Evolutionary conservation across 1,140 invertebrate species (phyloP).

Genomic region (Mya arenaria): DNA sequence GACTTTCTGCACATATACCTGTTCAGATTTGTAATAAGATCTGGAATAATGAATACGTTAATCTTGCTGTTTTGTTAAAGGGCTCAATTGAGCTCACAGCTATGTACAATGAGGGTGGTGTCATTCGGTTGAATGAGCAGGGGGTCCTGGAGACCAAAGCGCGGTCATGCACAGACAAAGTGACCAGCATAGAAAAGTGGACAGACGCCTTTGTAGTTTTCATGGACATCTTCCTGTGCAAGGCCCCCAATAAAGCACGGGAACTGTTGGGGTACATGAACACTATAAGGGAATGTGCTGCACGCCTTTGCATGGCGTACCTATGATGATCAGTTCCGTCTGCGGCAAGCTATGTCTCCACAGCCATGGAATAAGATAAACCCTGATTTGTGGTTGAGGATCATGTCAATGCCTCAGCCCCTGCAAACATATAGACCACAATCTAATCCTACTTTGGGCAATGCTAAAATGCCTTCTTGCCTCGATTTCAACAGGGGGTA

Average conservation of each 20-base stretch:
- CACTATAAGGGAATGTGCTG: constrained; percentile 14
- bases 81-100: constrained; percentile 27
- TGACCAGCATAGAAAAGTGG: neutral
- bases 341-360: neutral
- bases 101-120: neutral
- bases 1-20: constrained; percentile 33
- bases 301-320: neutral
- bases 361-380: neutral
- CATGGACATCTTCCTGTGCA: constrained; percentile 24
- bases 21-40: constrained; percentile 31
- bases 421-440: too few species aligned
- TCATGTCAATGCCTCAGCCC: neutral
- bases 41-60: constrained; percentile 22
- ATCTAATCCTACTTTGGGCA: too few species aligned
- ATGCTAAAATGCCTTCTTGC: too few species aligned
- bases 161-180: constrained; percentile 1
- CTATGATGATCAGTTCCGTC: constrained; percentile 28
- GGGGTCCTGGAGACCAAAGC: neutral
- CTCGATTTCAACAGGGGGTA: too few species aligned
- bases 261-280: constrained; percentile 35
- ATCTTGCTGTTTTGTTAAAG: constrained; percentile 48
- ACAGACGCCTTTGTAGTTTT: constrained; percentile 35
- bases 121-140: neutral
- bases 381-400: constrained; percentile 13
- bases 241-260: neutral